Percentiles rank a stretch among this genome's conserved stretches.
phyloP scores from a whole-genome alignment of 2,888 invertebrate species.

The Diachrysia chrysitis region DNA sequence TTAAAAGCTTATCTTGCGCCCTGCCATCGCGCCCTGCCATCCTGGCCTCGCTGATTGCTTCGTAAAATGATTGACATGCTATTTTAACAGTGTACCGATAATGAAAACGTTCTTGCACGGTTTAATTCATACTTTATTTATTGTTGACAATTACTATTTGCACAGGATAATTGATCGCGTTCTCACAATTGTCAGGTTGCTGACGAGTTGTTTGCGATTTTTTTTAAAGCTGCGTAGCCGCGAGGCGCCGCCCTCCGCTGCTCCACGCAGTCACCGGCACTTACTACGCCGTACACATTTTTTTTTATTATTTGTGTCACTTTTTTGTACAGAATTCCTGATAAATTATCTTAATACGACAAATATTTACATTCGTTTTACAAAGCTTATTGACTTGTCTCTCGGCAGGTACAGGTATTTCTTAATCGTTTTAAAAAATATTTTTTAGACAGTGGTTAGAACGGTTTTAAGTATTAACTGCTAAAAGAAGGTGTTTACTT shows the following conservation, averaged over 20 bases:
- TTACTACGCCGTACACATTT: constrained; percentile 70
- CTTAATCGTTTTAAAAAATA: constrained; percentile 68
- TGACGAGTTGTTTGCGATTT: constrained; percentile 84
- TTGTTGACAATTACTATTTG: constrained; percentile 87
- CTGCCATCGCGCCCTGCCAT: constrained; percentile 83
- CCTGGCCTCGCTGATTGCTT: constrained; percentile 81
- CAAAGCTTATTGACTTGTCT: constrained; percentile 75
- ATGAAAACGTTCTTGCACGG: constrained; percentile 82
- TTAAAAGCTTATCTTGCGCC: constrained; percentile 87
- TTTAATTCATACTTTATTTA: constrained; percentile 84
- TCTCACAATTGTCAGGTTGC: constrained; percentile 87
- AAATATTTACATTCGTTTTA: constrained; percentile 79
- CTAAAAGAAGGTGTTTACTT: constrained; percentile 70
- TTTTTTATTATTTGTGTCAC: constrained; percentile 67
- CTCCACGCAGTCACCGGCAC: constrained; percentile 67
- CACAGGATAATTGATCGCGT: constrained; percentile 87
- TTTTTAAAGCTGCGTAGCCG: constrained; percentile 75
- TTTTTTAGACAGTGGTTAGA: constrained; percentile 68
- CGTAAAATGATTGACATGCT: constrained; percentile 87
- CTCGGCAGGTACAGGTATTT: constrained; percentile 64
- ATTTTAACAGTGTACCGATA: constrained; percentile 84
- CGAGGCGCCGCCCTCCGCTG: constrained; percentile 76
- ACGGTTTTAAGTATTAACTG: constrained; percentile 70
- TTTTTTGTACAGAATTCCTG: constrained; percentile 70
- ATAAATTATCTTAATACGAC: constrained; percentile 82